Evolutionary conservation across 2,113 vertebrate genomes (phyloP).

Genomic region (Gadus macrocephalus): DNA sequence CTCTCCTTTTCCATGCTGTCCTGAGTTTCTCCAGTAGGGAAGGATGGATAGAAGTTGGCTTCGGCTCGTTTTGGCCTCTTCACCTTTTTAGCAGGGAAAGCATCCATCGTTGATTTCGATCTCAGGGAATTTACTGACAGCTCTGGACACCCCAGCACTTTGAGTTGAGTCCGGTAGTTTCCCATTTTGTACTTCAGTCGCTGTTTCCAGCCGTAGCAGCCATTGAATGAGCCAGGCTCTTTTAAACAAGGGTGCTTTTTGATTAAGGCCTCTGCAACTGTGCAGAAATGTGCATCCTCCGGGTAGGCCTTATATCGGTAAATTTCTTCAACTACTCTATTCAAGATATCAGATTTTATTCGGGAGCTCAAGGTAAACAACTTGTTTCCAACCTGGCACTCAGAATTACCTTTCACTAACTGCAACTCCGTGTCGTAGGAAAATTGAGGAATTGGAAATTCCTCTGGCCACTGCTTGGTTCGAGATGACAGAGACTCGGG

Average conservation of each 20-base stretch:
- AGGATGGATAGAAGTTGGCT: too few species aligned
- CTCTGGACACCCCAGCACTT: slow-evolving; percentile 29
- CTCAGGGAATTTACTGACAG: slow-evolving; percentile 21
- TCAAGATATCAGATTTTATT: too few species aligned
- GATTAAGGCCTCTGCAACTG: neutral
- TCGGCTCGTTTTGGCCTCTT: too few species aligned
- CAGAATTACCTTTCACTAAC: too few species aligned
- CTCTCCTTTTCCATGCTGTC: too few species aligned
- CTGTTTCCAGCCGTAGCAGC: slow-evolving; percentile 15
- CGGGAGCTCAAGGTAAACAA: too few species aligned
- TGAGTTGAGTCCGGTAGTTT: slow-evolving; percentile 37
- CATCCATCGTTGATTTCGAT: slow-evolving; percentile 26
- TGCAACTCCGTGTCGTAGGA: too few species aligned
- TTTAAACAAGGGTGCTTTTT: slow-evolving; percentile 18
- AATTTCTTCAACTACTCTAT: too few species aligned
- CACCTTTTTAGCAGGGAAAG: slow-evolving; percentile 8
- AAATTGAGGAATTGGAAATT: slow-evolving; percentile 6
- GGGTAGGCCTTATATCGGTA: too few species aligned
- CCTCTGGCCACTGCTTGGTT: slow-evolving; percentile 22
- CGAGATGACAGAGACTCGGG: slow-evolving; percentile 28
- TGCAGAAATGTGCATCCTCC: too few species aligned
- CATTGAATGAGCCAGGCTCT: slow-evolving; percentile 15
- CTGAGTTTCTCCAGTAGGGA: too few species aligned
- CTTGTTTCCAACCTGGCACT: too few species aligned
- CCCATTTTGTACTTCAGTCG: slow-evolving; percentile 26